Evolutionary conservation across 1,140 invertebrate genomes (phyloP), one percentile per base, ranked within the genome.

Genomic region (Drosophila pseudoobscura): DNA sequence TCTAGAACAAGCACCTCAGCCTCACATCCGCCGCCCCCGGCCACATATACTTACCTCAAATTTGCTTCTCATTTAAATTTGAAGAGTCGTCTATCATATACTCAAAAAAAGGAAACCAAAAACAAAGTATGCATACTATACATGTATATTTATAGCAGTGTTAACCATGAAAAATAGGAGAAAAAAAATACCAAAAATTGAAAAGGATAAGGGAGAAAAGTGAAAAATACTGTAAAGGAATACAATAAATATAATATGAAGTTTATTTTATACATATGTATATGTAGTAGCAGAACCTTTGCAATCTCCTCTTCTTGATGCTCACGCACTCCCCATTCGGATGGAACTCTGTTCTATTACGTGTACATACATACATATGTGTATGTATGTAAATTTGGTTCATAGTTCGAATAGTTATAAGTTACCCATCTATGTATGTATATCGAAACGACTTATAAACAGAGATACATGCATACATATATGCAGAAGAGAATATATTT

Each of bases 401-500:
- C 56, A 61, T 69, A 75, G 56, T 63, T 66, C 53, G 53, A 68
- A 78, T 74, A 66, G 56, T 59, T 59, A 43, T 75, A 59, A 60
- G 43, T 55, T 53, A 54, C 29, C 54, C 49, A 52, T 58, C 54
- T 61, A 46, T 71, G 61, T 70, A 60, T 66, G 62, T 61, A 75
- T 61, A 63, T 49, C 61, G 20, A 59, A 65, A 11, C 29, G 59
- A 55, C 43, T 39, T 43, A 31, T 65, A 56, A 78, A 29, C n/a
- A 31, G 50, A 64, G 22, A 56, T 63, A 62, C 44, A 63, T 43
- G 61, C 45, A 52, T 41, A 47, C 45, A 17, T 77, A 62, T 46
- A 60, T 45, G 61, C 43, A 80, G 47, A 68, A 59, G 26, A 73
- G 60, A 82, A 76, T 80, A 87, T 87, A 84, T 85, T 80, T 85